Base-by-base conservation (phyloP, 2,888 invertebrate species). In the Leucoma salicis region DNA sequence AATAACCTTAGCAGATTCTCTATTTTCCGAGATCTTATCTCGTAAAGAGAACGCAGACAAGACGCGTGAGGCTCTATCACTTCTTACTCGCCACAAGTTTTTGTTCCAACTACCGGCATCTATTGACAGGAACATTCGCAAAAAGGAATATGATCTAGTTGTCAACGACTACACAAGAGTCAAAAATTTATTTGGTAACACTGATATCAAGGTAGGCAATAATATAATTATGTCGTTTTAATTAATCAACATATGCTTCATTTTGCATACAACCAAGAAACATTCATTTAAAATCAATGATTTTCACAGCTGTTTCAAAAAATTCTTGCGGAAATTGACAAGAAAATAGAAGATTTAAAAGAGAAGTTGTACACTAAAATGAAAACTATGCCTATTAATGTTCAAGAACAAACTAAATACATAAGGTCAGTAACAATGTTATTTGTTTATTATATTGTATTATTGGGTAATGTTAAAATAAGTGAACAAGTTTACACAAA, bases 131-230 rank as follows among this genome's bases (percentile, higher is more conserved):
- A 98, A 98, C 66, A 97, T 99, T 48, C 93, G 95, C 61, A 95
- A 96, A 68, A 97, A 97, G 36, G 99, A 99, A 74, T 99, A 97
- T 75, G 98, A 99, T 76, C 92, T 98, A 36, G 97, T 99, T 14
- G 97, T 99, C 46, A 99, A 98, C 74, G 99, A 99, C 79, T 99
- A 99, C 76, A 95, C 97, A 1, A 91, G 99, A 62, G 99, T 98
- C 2, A 98, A 97, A 78, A 97, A 98, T 71, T 90, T 99, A 15
- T 99, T 99, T 89, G 96, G 96, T 44, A 97, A 96, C 79, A 97
- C 97, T 18, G 97, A 98, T 78, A 94, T 98, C 11, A 93, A 94
- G 63, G 94, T 94, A 24, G 25, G 14, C 34, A 25, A 21, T 24
- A n/a, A n/a, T n/a, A n/a, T n/a, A n/a, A n/a, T n/a, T n/a, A n/a